A percentile compares a stretch with the other conserved stretches of the same genome.
Evolutionary conservation across 2,888 invertebrate genomes (phyloP).

Genomic region (Cerceris ruficornis): DNA sequence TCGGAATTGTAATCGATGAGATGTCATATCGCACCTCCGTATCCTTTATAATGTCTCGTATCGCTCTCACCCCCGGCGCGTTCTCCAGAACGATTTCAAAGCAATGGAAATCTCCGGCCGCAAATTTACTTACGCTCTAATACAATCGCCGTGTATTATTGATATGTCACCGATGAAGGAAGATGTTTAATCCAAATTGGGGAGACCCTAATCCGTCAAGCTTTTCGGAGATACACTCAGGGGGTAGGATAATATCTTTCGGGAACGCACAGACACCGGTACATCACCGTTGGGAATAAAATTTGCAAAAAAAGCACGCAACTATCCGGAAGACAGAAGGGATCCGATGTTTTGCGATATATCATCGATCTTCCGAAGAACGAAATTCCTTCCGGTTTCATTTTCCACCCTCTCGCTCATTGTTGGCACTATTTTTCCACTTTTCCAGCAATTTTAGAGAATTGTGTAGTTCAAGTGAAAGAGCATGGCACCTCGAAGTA

Average conservation of each 20-base stretch:
- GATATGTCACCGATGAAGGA: not conserved
- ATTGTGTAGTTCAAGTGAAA: slow-evolving; percentile 43
- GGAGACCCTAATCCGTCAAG: slow-evolving; percentile 51
- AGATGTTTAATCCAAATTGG: slow-evolving; percentile 40
- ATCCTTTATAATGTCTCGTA: slow-evolving; percentile 16
- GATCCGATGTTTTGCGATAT: slow-evolving; percentile 57
- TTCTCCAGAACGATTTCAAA: not conserved
- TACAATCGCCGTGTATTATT: not conserved
- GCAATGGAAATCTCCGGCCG: not conserved
- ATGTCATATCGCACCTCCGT: slow-evolving; percentile 9
- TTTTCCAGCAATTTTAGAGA: slow-evolving; percentile 30
- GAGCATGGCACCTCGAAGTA: slow-evolving; percentile 48
- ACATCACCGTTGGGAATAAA: slow-evolving; percentile 43
- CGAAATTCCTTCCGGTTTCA: slow-evolving; percentile 61
- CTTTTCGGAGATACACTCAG: slow-evolving; percentile 34
- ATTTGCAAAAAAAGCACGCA: slow-evolving; percentile 32
- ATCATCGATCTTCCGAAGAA: slow-evolving; percentile 61
- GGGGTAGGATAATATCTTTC: slow-evolving; percentile 50
- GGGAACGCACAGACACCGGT: slow-evolving; percentile 24
- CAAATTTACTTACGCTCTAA: not conserved
- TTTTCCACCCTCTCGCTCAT: slow-evolving; percentile 62
- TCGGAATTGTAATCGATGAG: slow-evolving; percentile 34
- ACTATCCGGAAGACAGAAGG: slow-evolving; percentile 14
- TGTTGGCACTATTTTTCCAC: slow-evolving; percentile 63
- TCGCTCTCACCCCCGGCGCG: slow-evolving; percentile 1